phyloP scores from a whole-genome alignment of 2,113 vertebrate genomes.

The Larimichthys crocea region DNA sequence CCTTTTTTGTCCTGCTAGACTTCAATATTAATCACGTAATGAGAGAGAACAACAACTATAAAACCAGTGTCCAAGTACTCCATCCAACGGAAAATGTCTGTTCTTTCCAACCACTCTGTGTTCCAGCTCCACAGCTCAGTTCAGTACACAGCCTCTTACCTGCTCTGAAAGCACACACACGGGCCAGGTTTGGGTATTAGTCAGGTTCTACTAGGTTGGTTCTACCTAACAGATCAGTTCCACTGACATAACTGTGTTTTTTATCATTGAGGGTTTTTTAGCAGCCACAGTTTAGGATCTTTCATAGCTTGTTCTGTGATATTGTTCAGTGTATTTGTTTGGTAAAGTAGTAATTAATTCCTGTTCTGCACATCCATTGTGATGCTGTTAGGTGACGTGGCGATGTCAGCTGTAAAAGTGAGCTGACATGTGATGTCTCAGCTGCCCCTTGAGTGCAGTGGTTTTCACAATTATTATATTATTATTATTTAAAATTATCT shows the following conservation, averaged over 20 bases:
- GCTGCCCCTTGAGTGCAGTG: too few relatives aligned
- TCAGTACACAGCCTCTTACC: constrained; percentile 34
- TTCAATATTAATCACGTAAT: constrained; percentile 81
- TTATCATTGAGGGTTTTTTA: neutral
- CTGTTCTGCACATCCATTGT: too few relatives aligned
- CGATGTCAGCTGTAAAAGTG: too few relatives aligned
- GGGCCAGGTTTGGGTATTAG: neutral
- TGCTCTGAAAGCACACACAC: constrained; percentile 26
- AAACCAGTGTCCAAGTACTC: constrained; percentile 81
- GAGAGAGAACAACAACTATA: constrained; percentile 82
- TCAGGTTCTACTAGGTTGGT: constrained; percentile 4
- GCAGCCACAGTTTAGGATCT: neutral
- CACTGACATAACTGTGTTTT: neutral
- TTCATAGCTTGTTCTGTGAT: neutral
- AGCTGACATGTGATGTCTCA: too few relatives aligned
- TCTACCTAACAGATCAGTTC: neutral
- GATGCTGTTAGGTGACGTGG: too few relatives aligned
- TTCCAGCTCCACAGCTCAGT: constrained; percentile 65
- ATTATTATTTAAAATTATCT: too few relatives aligned
- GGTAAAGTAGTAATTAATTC: neutral
- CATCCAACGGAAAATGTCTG: constrained; percentile 83
- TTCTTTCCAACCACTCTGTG: constrained; percentile 75
- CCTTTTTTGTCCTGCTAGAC: constrained; percentile 70
- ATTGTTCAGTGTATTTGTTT: neutral
- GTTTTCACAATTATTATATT: too few relatives aligned